Evolutionary conservation across 2,113 vertebrate genomes (phyloP).

Genomic region (Rhadina sibilatrix): DNA sequence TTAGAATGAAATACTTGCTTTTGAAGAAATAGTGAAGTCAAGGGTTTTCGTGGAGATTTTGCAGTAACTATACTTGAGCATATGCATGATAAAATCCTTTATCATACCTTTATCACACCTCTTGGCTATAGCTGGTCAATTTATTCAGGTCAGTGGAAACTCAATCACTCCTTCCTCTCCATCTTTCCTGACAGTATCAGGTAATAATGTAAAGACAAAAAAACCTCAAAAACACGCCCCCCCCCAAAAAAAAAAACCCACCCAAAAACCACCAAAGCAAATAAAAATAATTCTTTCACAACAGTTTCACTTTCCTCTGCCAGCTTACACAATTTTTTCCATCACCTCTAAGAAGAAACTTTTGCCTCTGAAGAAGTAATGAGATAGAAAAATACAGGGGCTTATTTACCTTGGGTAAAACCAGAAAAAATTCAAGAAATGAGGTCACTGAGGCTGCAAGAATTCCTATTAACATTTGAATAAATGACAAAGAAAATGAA

Average conservation of each 20-base stretch:
- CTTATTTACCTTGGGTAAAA: neutral
- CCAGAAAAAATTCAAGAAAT: neutral
- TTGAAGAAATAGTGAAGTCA: neutral
- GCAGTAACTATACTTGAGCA: neutral
- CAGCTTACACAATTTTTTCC: neutral
- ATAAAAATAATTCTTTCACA: neutral
- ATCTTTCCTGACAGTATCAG: neutral
- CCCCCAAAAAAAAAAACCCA: neutral
- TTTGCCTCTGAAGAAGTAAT: neutral
- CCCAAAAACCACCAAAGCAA: neutral
- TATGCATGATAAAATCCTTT: neutral
- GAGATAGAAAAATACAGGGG: neutral
- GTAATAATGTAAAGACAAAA: neutral
- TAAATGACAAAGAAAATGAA: neutral
- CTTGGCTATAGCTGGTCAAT: neutral
- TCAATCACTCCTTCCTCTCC: neutral
- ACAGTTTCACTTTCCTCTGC: neutral
- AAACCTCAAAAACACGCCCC: fast-evolving
- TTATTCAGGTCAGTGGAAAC: neutral
- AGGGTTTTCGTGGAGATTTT: neutral
- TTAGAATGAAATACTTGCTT: neutral
- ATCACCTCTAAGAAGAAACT: neutral
- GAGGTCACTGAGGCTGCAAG: neutral
- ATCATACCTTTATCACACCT: neutral
- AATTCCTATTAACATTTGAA: neutral